Evolutionary conservation across 2,113 vertebrate species (phyloP).

Genomic region (Accipiter virgatus): DNA sequence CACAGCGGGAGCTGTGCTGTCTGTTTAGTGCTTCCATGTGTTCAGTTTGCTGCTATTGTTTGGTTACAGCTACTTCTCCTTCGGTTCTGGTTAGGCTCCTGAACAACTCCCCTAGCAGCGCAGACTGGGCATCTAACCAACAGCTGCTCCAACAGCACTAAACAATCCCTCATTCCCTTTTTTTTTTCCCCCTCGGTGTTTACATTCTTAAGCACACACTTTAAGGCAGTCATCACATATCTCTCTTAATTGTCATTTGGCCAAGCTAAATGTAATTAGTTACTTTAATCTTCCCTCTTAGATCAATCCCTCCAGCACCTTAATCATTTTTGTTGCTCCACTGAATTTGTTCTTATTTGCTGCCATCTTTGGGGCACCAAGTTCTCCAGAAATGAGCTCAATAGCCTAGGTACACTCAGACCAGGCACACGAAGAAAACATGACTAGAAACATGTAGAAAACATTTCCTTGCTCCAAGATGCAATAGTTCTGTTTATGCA

Average conservation of each 20-base stretch:
- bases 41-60: background rate
- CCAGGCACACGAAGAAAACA: background rate
- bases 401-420: background rate
- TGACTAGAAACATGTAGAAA: background rate
- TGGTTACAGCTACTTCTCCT: background rate
- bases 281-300: constrained; percentile 57
- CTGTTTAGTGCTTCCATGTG: background rate
- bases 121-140: background rate
- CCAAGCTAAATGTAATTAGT: constrained; percentile 68
- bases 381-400: constrained; percentile 13
- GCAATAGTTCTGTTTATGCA: background rate
- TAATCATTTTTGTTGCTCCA: constrained; percentile 58
- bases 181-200: background rate
- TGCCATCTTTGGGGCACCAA: constrained; percentile 46
- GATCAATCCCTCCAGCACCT: constrained; percentile 60
- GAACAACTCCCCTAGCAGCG: background rate
- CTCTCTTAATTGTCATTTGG: constrained; percentile 54
- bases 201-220: constrained; percentile 46
- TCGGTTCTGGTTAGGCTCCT: background rate
- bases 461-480: background rate
- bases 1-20: background rate
- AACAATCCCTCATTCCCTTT: background rate
- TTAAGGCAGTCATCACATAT: constrained; percentile 49
- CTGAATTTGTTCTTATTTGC: constrained; percentile 63
- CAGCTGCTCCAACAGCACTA: accelerated